phyloP scores from a whole-genome alignment of 35 echinoderm and acorn worm genomes.

The Hemicentrotus pulcherrimus region DNA sequence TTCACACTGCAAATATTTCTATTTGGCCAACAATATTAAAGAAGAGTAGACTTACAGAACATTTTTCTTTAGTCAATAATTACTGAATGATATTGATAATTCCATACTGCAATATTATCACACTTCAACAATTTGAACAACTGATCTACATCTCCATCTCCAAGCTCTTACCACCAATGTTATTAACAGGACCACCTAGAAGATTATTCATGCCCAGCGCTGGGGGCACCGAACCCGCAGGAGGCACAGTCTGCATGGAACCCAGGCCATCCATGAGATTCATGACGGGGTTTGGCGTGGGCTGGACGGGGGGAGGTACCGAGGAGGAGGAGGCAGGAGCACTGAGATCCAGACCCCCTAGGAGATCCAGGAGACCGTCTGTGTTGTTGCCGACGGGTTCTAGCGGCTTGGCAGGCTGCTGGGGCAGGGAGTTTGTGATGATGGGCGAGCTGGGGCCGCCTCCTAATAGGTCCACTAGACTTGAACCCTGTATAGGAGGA shows the following conservation, averaged over 20 bases:
- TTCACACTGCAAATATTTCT: no score
- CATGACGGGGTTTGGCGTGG: conserved; percentile 60
- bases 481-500: conserved; percentile 65
- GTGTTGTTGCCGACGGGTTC: conserved; percentile 49
- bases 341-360: conserved; percentile 64
- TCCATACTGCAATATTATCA: neutral
- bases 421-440: conserved; percentile 49
- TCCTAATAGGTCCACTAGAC: conserved; percentile 85
- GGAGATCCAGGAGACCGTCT: conserved; percentile 78
- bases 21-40: no score
- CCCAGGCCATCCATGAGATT: conserved; percentile 82
- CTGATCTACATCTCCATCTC: no score
- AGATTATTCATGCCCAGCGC: conserved; percentile 56
- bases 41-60: neutral
- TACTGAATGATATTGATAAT: neutral
- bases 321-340: neutral
- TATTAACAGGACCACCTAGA: conserved; percentile 79
- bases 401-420: conserved; percentile 43
- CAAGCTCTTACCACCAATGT: conserved; percentile 58
- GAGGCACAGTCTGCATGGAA: conserved; percentile 62
- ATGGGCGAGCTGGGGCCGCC: conserved; percentile 58
- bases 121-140: neutral
- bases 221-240: conserved; percentile 1
- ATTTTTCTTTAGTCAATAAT: neutral
- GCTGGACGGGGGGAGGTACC: conserved; percentile 28